Base-by-base conservation (phyloP, 2,113 vertebrate genomes). In the Sapayoa aenigma region DNA sequence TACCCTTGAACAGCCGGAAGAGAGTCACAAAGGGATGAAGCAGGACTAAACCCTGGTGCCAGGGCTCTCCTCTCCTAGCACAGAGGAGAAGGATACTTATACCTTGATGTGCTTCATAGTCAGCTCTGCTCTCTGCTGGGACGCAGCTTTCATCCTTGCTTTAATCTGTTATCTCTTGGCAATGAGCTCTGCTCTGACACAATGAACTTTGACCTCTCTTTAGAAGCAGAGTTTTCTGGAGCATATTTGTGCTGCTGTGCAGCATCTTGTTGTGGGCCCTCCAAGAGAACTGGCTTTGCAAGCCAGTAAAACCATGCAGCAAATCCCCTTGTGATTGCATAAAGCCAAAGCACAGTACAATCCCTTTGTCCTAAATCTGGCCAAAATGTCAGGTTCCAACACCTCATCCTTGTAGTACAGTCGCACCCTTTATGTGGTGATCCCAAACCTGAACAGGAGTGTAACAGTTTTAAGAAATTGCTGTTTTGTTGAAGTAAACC, bases 121-220 rank as follows among this genome's bases (percentile, higher is more conserved):
- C 74, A 98, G 93, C 42, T 98, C 97, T 60, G 92, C 95, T 73
- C 91, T 98, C 84, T 13, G 63, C 80, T 90, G 63, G 44, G 93
- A 95, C 2, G 96, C 60, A 47, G 47, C 89, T 78, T 97, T 96
- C 94, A 97, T 94, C 11, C 96, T 69, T 24, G 33, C 86, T 87
- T 96, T 92, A 68, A 98, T 98, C 56, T 98, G 97, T 55, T 97
- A 90, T 18, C 44, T 96, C 93, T 98, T 98, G 28, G 94, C 93
- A 53, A 82, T 11, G 5, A 99, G 96, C 16, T 95, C 92, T 50
- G 84, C 67, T 66, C 98, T 95, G 74, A 98, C 74, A 14, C 91
- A 46, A 5, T 97, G 92, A 81, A 98, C 71, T 94, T 98, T 96
- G 12, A 97, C 95, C 79, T 97, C 96, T 89, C 97, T 98, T 98